phyloP scores from a whole-genome alignment of 2,113 vertebrate genomes.

The Eudyptes chrysolophus region DNA sequence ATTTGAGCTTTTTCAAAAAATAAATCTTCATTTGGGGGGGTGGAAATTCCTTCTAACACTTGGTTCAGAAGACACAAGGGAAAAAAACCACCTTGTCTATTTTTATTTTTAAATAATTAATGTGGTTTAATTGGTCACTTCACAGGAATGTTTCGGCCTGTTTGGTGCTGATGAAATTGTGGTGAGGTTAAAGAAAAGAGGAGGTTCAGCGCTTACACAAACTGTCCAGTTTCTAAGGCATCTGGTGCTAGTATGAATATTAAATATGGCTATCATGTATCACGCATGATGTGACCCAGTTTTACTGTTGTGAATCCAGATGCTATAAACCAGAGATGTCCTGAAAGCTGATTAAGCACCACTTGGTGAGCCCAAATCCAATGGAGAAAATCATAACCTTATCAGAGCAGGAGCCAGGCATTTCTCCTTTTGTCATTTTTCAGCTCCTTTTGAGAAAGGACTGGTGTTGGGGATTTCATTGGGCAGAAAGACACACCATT shows the following conservation, averaged over 20 bases:
- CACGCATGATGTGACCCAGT: neutral
- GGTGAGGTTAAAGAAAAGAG: slow-evolving; percentile 46
- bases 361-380: neutral
- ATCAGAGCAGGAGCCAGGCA: neutral
- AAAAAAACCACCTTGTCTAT: slow-evolving; percentile 23
- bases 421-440: neutral
- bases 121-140: slow-evolving; percentile 60
- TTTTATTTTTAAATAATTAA: slow-evolving; percentile 55
- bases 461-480: neutral
- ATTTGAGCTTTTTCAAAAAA: slow-evolving; percentile 31
- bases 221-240: slow-evolving; percentile 49
- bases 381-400: neutral
- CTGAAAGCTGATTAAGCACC: slow-evolving; percentile 40
- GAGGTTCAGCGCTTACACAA: neutral
- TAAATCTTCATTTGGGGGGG: neutral
- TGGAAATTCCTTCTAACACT: slow-evolving; percentile 27
- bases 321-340: slow-evolving; percentile 37
- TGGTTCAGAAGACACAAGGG: neutral
- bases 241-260: slow-evolving; percentile 25
- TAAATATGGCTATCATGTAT: slow-evolving; percentile 20
- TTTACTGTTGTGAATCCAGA: slow-evolving; percentile 30
- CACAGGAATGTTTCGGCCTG: slow-evolving; percentile 21
- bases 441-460: neutral
- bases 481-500: neutral
- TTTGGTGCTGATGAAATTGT: slow-evolving; percentile 53